Percentiles rank a stretch among this genome's conserved stretches.
Evolutionary conservation across 2,113 vertebrate genomes (phyloP).

Genomic region (Larimichthys crocea): DNA sequence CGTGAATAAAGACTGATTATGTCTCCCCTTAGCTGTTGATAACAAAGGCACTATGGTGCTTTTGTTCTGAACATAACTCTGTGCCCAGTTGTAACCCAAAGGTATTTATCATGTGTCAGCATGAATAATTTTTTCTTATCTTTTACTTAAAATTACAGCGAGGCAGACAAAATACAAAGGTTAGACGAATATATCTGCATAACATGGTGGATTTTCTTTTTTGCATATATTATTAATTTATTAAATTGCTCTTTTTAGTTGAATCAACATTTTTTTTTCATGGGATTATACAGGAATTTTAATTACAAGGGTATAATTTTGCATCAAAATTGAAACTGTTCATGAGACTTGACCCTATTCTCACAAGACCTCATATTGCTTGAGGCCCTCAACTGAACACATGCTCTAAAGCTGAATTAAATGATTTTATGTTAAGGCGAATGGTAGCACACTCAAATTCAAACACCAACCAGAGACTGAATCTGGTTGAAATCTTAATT

Average conservation of each 20-base stretch:
- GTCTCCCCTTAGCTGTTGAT: neutral
- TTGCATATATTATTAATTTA: neutral
- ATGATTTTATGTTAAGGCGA: no score
- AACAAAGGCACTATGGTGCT: neutral
- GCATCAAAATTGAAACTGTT: neutral
- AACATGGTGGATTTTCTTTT: neutral
- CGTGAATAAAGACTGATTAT: neutral
- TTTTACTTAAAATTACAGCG: neutral
- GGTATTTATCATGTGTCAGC: neutral
- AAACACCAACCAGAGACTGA: no score
- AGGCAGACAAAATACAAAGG: neutral
- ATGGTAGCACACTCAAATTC: no score
- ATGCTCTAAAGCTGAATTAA: no score
- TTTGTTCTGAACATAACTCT: neutral
- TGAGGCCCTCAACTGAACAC: no score
- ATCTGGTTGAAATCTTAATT: no score
- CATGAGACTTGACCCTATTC: no score
- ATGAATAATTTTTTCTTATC: neutral
- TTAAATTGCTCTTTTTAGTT: neutral
- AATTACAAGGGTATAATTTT: neutral
- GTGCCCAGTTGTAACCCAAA: neutral
- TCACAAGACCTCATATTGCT: no score
- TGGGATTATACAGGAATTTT: no score
- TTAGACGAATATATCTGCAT: neutral
- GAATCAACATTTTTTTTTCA: neutral